Base-by-base conservation (phyloP, 2,113 vertebrate species). In the Spheniscus mendiculus region DNA sequence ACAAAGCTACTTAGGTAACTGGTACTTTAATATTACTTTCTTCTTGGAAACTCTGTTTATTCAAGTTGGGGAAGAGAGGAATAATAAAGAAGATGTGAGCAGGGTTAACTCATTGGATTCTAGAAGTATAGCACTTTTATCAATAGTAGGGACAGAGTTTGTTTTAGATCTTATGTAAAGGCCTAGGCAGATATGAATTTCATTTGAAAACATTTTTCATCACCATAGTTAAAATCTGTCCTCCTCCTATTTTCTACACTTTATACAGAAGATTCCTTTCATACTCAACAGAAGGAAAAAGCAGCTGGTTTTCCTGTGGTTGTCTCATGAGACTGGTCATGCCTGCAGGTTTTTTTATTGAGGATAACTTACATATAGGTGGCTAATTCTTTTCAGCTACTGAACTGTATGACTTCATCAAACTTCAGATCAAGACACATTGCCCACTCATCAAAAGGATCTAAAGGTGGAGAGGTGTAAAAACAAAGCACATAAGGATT, bases 271-370 rank as follows among this genome's bases (percentile, higher is more conserved):
- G 29, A 50, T 52, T 63, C 26, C 5, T 74, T 91, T 79, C 44
- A 79, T 49, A 49, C 3, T 11, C 16, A 65, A 40, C 7, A 89
- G n/a, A 82, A 89, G 20, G 32, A 79, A 83, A 72, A 25, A 76
- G 4, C 10, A 72, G 3, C 17, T 1, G 0, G 2, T 66, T 47
- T 61, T 82, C 52, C 7, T 36, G 9, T 49, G 9, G 6, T 26
- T 56, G 7, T 65, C 49, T 78, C 49, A 30, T 12, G 23, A 85
- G 16, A 49, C 21, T 79, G 21, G 34, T 69, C 17, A 49, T 45
- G 9, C 3, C 21, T 55, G 15, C 12, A 70, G 27, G 11, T 27
- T 26, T 70, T 93, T 76, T 74, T 50, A 11, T 44, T 72, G 52
- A 69, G 34, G 34, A 20, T 38, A 76, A 30, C 40, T 71, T 36